These are phyloP conservation scores for Galaxea fascicularis DNA, from an alignment of 92 coral and sea anemone genomes.

Conservation along the genomic window DNA sequence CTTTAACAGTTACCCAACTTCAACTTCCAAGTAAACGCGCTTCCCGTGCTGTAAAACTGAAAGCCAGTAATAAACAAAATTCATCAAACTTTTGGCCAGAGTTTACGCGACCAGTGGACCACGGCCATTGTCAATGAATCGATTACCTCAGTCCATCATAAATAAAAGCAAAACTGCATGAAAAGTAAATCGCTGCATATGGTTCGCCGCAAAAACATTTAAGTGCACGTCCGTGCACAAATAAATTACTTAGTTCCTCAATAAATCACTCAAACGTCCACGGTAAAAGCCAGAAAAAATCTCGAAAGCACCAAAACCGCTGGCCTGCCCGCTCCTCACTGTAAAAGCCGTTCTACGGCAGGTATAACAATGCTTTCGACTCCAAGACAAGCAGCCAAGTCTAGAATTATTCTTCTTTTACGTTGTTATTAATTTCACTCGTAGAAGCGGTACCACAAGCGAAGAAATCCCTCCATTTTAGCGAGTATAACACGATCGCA, in stretches of 20 bases:
- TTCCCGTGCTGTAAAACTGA: conserved; percentile 10
- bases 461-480: conserved; percentile 80
- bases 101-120: conserved; percentile 70
- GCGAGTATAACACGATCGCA: conserved; percentile 68
- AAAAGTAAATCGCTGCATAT: conserved; percentile 74
- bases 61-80: background rate
- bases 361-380: conserved; percentile 60
- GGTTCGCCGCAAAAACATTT: conserved; percentile 74
- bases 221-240: conserved; percentile 50
- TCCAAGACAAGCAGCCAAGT: conserved; percentile 36
- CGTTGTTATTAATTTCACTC: conserved; percentile 37
- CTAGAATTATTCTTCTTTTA: conserved; percentile 38
- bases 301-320: conserved; percentile 71
- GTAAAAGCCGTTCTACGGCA: conserved; percentile 65
- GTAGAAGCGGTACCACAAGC: conserved; percentile 50
- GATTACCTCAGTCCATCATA: conserved; percentile 95
- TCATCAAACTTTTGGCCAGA: conserved; percentile 88
- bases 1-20: conserved; percentile 2
- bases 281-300: conserved; percentile 70
- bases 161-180: conserved; percentile 89
- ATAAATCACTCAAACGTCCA: conserved; percentile 66
- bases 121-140: conserved; percentile 91
- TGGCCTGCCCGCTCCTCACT: conserved; percentile 66
- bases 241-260: conserved; percentile 49
- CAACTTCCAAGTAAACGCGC: background rate